Conservation (phyloP, 2,797 vertebrate genomes). For the Thripadectes ignobilis region DNA sequence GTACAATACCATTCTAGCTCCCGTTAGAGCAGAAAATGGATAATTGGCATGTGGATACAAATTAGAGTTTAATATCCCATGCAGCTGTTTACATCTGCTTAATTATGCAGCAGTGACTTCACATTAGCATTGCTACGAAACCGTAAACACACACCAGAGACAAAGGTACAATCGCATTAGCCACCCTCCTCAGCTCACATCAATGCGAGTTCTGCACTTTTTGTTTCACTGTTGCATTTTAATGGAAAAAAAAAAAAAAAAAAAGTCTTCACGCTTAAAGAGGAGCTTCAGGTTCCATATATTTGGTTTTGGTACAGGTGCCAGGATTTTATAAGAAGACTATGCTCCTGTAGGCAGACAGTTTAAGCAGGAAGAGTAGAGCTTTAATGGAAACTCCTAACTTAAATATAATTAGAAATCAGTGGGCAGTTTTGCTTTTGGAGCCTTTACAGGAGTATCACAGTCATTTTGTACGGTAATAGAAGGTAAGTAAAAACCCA, state of each 20-base stretch:
- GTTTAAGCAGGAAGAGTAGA: not conserved
- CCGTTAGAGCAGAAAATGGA: not conserved
- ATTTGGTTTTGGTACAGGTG: not conserved
- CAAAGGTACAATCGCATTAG: not conserved
- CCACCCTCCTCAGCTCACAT: not conserved
- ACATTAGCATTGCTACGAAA: slow-evolving; percentile 24
- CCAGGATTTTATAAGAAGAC: not conserved
- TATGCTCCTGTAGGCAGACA: not conserved
- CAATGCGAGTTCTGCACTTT: not conserved
- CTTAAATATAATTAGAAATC: not conserved
- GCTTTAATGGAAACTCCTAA: not conserved
- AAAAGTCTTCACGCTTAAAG: not conserved
- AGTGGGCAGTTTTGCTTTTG: not conserved
- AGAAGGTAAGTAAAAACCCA: not conserved
- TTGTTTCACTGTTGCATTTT: not conserved
- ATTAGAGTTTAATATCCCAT: slow-evolving; percentile 51
- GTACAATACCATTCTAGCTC: not conserved
- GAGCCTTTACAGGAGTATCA: not conserved
- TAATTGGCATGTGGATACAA: not conserved
- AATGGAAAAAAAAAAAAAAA: not conserved
- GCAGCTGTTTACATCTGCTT: slow-evolving; percentile 57
- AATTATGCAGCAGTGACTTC: slow-evolving; percentile 42
- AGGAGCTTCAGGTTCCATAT: not conserved
- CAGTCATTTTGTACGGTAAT: not conserved
- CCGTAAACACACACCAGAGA: not conserved